phyloP scores from a whole-genome alignment of 2,113 vertebrate genomes.

The Microtus richardsoni region DNA sequence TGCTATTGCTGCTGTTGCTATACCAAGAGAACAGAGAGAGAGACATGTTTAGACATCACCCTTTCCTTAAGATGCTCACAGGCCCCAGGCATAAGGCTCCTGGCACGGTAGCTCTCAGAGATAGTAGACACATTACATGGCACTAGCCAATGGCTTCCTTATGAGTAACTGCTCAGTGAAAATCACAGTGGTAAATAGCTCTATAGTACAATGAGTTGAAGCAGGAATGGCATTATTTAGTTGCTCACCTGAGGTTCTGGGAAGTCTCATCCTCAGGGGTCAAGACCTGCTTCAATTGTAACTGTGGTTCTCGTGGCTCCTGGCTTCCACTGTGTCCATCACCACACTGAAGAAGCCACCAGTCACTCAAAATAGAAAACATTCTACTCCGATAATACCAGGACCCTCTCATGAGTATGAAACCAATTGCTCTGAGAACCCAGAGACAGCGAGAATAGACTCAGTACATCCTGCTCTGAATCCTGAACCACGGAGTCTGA shows the following conservation, averaged over 20 bases:
- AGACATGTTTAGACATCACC: background rate
- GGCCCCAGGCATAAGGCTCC: background rate
- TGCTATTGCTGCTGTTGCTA: fast-evolving
- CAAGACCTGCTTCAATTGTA: too few relatives aligned
- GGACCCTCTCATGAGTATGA: fast-evolving
- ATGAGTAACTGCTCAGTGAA: background rate
- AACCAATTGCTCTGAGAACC: background rate
- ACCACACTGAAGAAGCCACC: background rate
- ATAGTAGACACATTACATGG: background rate
- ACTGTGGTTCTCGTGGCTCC: background rate
- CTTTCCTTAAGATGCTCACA: background rate
- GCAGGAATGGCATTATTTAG: background rate
- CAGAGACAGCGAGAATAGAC: background rate
- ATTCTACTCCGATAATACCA: too few relatives aligned
- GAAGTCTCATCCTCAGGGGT: background rate
- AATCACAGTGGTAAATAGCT: background rate
- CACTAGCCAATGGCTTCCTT: background rate
- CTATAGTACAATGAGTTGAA: background rate
- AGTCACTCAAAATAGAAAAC: background rate
- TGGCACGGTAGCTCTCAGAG: background rate
- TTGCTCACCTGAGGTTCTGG: background rate
- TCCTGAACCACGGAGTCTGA: background rate
- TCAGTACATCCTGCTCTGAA: background rate
- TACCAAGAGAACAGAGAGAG: background rate
- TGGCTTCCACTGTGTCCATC: background rate